Conservation (phyloP, 2,888 invertebrate genomes). For the Nyleta sp. region DNA sequence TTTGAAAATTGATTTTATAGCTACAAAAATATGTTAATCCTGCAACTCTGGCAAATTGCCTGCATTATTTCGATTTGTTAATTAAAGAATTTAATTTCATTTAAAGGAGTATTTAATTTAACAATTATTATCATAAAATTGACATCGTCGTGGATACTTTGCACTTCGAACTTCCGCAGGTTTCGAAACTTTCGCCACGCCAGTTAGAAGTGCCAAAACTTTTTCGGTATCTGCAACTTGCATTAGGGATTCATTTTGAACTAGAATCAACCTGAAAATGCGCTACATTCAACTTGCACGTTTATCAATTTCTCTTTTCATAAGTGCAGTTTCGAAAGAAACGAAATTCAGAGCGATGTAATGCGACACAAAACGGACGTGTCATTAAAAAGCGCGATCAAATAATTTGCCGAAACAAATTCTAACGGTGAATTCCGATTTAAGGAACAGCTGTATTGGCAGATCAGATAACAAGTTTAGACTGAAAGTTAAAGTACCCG, state of each 20-base stretch:
- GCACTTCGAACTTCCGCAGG: conserved; percentile 10
- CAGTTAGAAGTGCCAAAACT: conserved; percentile 13
- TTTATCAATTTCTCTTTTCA: no score
- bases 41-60: not conserved
- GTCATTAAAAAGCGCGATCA: no score
- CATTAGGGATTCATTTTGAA: conserved; percentile 4
- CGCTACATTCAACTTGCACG: no score
- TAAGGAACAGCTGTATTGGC: no score
- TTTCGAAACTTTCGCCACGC: not conserved
- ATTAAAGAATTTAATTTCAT: conserved; percentile 2
- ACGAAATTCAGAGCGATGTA: no score
- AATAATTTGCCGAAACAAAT: no score
- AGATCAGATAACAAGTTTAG: conserved; percentile 38
- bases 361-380: no score
- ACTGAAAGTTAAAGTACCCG: conserved; percentile 30
- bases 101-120: conserved; percentile 2
- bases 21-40: conserved; percentile 5
- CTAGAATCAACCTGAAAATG: not conserved
- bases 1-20: conserved; percentile 9
- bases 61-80: conserved; percentile 1
- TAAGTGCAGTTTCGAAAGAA: no score
- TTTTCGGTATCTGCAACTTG: not conserved
- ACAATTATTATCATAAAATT: conserved; percentile 23
- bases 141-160: conserved; percentile 17
- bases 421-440: no score